Evolutionary conservation across 2,113 vertebrate species (phyloP).

Genomic region (Cyanocitta stelleri): DNA sequence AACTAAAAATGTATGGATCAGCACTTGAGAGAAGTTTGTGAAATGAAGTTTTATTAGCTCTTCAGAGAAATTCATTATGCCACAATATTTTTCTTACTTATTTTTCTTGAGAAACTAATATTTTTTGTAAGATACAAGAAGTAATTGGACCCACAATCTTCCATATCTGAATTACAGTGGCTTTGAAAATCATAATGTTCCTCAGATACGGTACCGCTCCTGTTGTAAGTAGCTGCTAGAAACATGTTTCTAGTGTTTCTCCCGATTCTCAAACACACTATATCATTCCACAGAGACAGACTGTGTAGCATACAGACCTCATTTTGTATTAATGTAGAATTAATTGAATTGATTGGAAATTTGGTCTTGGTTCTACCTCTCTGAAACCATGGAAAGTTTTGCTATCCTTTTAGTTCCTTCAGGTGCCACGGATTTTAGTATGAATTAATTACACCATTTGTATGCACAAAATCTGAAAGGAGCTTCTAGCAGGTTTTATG

Average conservation of each 20-base stretch:
- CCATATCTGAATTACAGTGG: not conserved
- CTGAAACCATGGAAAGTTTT: not conserved
- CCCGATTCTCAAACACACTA: not conserved
- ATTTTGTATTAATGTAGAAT: not conserved
- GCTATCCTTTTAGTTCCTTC: not conserved
- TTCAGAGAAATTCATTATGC: not conserved
- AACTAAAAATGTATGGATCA: slow-evolving; percentile 41
- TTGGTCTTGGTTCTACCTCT: not conserved
- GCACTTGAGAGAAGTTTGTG: slow-evolving; percentile 54
- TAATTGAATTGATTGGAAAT: not conserved
- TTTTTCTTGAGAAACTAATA: not conserved
- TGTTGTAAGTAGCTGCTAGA: not conserved
- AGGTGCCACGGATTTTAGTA: not conserved
- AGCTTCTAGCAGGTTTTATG: not conserved
- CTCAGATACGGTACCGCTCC: not conserved
- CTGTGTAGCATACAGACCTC: not conserved
- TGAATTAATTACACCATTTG: not conserved
- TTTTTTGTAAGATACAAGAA: not conserved
- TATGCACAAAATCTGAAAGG: not conserved
- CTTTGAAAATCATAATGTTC: not conserved
- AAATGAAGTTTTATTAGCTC: slow-evolving; percentile 26
- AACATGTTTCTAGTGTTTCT: not conserved
- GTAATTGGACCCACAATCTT: not conserved
- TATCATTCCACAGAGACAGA: not conserved
- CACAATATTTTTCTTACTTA: not conserved